phyloP scores from a whole-genome alignment of 2,113 vertebrate species.

The Saccopteryx leptura region DNA sequence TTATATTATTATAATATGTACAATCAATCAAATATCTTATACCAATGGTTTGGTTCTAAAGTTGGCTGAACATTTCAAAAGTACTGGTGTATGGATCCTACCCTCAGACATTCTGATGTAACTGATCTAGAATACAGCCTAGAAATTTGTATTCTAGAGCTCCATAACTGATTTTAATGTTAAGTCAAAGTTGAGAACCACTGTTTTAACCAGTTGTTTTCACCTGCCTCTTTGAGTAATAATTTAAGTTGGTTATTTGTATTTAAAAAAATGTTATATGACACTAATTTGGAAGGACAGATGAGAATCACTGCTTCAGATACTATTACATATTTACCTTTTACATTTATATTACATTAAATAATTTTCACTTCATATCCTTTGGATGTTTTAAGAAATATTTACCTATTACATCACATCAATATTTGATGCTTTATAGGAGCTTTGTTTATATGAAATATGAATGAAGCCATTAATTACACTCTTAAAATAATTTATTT shows the following conservation, averaged over 20 bases:
- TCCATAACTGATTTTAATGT: not conserved
- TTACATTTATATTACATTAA: slow-evolving; percentile 45
- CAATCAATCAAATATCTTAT: not conserved
- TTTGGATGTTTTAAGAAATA: slow-evolving; percentile 26
- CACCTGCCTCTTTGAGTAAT: not conserved
- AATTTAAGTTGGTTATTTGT: not conserved
- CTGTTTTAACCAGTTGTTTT: not conserved
- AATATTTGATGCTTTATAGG: slow-evolving; percentile 1
- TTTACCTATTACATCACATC: not conserved
- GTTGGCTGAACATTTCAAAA: not conserved
- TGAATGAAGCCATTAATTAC: not conserved
- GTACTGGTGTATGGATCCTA: not conserved
- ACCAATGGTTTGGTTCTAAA: not conserved
- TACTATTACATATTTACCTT: not conserved
- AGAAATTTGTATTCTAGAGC: not conserved
- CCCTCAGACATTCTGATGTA: not conserved
- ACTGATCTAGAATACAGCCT: not conserved
- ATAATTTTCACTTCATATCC: not conserved
- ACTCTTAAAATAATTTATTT: slow-evolving; percentile 27
- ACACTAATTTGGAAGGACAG: not conserved
- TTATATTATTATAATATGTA: not conserved
- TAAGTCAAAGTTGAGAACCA: not conserved
- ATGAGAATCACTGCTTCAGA: slow-evolving; percentile 14
- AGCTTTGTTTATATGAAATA: not conserved
- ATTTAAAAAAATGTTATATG: not conserved